These are phyloP conservation scores for Tetragonula carbonaria DNA, from an alignment of 2,888 invertebrate species.

Conservation along the genomic window DNA sequence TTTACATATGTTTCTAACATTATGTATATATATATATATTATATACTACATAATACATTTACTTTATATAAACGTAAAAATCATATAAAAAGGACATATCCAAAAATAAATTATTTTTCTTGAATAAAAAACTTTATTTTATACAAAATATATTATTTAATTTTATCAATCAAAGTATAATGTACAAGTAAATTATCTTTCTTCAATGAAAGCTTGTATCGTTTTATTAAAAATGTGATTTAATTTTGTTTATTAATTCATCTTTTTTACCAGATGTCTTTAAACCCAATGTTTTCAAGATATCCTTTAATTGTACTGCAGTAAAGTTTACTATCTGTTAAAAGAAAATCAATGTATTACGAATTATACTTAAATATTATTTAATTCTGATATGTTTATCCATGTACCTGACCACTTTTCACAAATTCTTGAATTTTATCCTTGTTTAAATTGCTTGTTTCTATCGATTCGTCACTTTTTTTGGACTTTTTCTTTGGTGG, in stretches of 20 bases:
- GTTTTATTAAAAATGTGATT: neutral
- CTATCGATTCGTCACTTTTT: neutral
- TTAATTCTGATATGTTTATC: neutral
- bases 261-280: conserved; percentile 50
- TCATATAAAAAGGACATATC: neutral
- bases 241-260: conserved; percentile 51
- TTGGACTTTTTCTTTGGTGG: conserved; percentile 22
- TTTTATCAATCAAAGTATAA: neutral
- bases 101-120: neutral
- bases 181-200: conserved; percentile 4
- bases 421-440: conserved; percentile 28
- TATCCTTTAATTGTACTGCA: conserved; percentile 35
- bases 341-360: neutral
- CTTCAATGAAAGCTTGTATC: too few species aligned
- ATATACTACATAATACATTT: conserved; percentile 1
- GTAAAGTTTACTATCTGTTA: conserved; percentile 35
- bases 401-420: conserved; percentile 18
- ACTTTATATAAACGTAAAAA: neutral
- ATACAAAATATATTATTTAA: neutral
- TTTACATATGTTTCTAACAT: neutral
- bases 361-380: neutral
- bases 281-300: conserved; percentile 42
- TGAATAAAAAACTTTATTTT: neutral
- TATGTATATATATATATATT: neutral
- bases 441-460: neutral